A percentile compares a stretch with the other conserved stretches of the same genome.
phyloP scores from a whole-genome alignment of 2,888 invertebrate genomes.

The Seira ritae region DNA sequence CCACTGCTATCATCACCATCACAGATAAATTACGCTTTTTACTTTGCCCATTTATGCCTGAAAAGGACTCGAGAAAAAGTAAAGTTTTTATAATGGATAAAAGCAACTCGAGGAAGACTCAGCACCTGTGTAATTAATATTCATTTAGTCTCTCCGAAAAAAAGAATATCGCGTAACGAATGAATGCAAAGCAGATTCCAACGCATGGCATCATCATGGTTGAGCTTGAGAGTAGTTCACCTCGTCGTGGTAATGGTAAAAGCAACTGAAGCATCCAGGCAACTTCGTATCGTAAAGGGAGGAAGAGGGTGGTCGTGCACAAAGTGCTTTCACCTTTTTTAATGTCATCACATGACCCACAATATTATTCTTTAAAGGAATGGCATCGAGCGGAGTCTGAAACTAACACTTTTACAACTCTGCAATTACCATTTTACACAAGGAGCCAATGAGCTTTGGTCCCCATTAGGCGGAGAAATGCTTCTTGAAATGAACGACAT shows the following conservation, averaged over 20 bases:
- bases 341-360: constrained; percentile 21
- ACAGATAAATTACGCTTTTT: background rate
- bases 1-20: background rate
- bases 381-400: background rate
- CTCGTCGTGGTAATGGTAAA: background rate
- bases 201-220: too few species aligned
- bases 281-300: constrained; percentile 8
- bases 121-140: constrained; percentile 59
- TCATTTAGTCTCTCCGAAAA: constrained; percentile 49
- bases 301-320: background rate
- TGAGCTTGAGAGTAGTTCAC: too few species aligned
- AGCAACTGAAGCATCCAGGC: too few species aligned
- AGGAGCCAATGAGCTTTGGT: constrained; percentile 37
- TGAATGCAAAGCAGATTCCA: background rate
- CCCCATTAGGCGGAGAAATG: constrained; percentile 41
- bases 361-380: constrained; percentile 6
- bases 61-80: background rate
- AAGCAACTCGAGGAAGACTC: background rate
- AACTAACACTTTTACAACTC: constrained; percentile 51
- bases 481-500: constrained; percentile 41
- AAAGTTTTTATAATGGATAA: constrained; percentile 21
- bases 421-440: constrained; percentile 60
- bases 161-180: constrained; percentile 1
- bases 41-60: background rate
- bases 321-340: constrained; percentile 18